These are phyloP conservation scores for Danio jaintianensis DNA, from an alignment of 2,797 vertebrate species.

Conservation along the genomic window DNA sequence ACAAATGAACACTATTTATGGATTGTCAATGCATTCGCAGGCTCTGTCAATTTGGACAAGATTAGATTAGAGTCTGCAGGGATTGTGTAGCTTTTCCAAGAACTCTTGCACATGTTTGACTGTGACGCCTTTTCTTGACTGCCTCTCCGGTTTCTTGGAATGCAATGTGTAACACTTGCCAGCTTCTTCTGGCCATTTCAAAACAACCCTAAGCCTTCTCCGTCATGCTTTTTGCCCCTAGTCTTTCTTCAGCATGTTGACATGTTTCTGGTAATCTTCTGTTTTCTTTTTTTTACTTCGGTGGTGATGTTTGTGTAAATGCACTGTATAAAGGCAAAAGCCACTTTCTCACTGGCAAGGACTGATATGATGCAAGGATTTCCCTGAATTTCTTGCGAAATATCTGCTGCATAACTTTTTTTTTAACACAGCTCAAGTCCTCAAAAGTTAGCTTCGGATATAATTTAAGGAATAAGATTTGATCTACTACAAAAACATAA, in stretches of 20 bases:
- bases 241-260: conserved; percentile 50
- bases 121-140: conserved; percentile 21
- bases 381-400: conserved; percentile 66
- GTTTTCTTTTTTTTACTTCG: not conserved
- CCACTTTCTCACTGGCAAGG: conserved; percentile 15
- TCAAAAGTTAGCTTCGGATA: no score
- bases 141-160: conserved; percentile 54
- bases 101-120: conserved; percentile 30
- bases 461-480: no score
- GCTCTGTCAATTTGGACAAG: not conserved
- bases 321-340: conserved; percentile 36
- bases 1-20: not conserved
- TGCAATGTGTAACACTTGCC: conserved; percentile 41
- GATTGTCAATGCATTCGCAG: not conserved
- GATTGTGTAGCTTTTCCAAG: conserved; percentile 50
- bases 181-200: conserved; percentile 43
- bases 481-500: not conserved
- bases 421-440: conserved; percentile 58
- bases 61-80: conserved; percentile 20
- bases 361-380: conserved; percentile 60
- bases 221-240: conserved; percentile 11
- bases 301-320: not conserved
- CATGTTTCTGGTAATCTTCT: conserved; percentile 20
- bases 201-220: conserved; percentile 46
- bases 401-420: conserved; percentile 38